Base-by-base conservation (phyloP, 2,797 vertebrate species). In the Lithobates pipiens region DNA sequence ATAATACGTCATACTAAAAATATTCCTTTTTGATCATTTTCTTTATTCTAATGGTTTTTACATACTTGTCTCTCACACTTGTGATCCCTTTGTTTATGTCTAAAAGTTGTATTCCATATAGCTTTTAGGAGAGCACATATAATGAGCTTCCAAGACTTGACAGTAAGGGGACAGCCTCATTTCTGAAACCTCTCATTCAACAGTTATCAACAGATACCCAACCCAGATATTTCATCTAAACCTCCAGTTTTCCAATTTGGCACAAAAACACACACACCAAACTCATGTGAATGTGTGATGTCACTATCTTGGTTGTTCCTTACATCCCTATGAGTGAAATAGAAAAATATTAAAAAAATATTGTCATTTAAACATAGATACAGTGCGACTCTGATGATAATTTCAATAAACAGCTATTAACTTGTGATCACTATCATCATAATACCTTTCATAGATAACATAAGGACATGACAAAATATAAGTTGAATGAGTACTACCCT, bases 101-200 rank as follows among this genome's bases (percentile, higher is more conserved):
- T 23, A 21, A 73, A n/a, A 21, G 71, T 74, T 74, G 0, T 25
- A 23, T 72, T 74, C 42, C 15, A 50, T 74, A 44, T 27, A 80
- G 32, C 57, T 73, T 65, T 50, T 29, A 36, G 3, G 34, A 63
- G 32, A 46, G 46, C 72, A 36, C 27, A 63, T 25, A 65, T 57
- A 71, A 74, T 73, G 25, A 73, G 39, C 70, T 73, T 50, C 39
- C 8, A n/a, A 73, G 54, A 82, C 50, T 21, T 81, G 34, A 73
- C 69, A 72, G 54, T 65, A 23, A 54, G 39, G 61, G 70, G 8
- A 82, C n/a, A 46, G 50, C 15, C 36, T 82, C 34, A 34, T 73
- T 72, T 63, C 70, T 74, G 16, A 74, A 63, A 42, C 70, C 72
- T 34, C 81, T 74, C 42, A 83, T 83, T 83, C 61, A 83, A 54